Base-by-base conservation (phyloP, 2,113 vertebrate genomes). In the Muntiacus reevesi region DNA sequence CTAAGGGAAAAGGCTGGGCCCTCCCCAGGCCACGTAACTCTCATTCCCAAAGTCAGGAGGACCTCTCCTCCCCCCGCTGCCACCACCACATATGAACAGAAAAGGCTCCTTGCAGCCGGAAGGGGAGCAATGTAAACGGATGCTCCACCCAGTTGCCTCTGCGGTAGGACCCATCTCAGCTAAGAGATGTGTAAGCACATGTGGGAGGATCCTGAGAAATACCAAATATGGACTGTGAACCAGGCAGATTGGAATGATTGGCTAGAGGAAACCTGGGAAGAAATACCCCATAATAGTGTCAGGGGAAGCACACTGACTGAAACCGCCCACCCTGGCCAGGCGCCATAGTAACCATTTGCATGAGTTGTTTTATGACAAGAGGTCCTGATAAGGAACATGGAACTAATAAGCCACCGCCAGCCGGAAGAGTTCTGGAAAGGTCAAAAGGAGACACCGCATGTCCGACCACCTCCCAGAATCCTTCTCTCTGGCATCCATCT, bases 31-130 rank as follows among this genome's bases (percentile, higher is more conserved):
- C 36, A 43, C 3, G 36, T 7, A 14, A 40, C 71, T 76, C 36
- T 43, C 71, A 27, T 76, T 27, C 3, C 71, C 71, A 76, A 43
- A 43, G 40, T 43, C 71, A 76, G 71, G 71, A 27, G 23, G 71
- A 76, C 40, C 3, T 3, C 12, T 6, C 71, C 3, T 23, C 5
- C n/a, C 64, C 1, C 1, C 0, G 2, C n/a, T 0, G 0, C 67
- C 19, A 2, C n/a, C 11, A 43, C 40, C 40, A 7, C 12, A 43
- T 14, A 27, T 15, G 40, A 12, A 27, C 3, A 76, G 40, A 76
- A 76, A 76, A 43, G 71, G 23, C 71, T 27, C 40, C 71, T 76
- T 43, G 36, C 23, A 27, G 36, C 36, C 36, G 43, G 23, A 43
- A 76, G 40, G 23, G 71, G 71, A 43, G 71, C 40, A 3, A 0